A percentile compares a stretch with the other conserved stretches of the same genome.
phyloP scores from a whole-genome alignment of 1,140 invertebrate species.

The Drosophila arawakana region DNA sequence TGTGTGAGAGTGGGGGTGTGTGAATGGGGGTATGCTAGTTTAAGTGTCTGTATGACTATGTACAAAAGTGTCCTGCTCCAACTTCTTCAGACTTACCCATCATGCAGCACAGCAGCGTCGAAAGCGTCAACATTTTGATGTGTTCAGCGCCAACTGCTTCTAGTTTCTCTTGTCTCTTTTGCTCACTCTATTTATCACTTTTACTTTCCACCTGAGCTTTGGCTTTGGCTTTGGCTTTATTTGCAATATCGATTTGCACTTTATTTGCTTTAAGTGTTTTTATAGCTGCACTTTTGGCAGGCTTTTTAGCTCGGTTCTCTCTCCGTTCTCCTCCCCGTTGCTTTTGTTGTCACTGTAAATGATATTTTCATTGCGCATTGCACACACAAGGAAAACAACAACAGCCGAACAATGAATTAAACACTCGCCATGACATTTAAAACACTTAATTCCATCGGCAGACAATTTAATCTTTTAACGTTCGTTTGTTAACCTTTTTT shows the following conservation, averaged over 20 bases:
- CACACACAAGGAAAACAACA: constrained; percentile 14
- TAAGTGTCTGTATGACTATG: constrained; percentile 5
- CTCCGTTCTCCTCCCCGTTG: not conserved
- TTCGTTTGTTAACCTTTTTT: constrained; percentile 78
- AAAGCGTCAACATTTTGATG: constrained; percentile 73
- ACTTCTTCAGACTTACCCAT: constrained; percentile 63
- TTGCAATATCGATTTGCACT: constrained; percentile 61
- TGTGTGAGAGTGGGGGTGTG: not conserved
- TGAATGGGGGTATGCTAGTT: not conserved
- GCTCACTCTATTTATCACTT: constrained; percentile 15
- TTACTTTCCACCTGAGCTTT: constrained; percentile 40
- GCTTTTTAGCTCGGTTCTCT: constrained; percentile 40
- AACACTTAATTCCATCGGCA: constrained; percentile 80
- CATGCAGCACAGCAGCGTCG: constrained; percentile 74
- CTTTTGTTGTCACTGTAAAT: constrained; percentile 53
- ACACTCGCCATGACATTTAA: constrained; percentile 81
- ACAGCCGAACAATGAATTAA: constrained; percentile 61
- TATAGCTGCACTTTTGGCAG: constrained; percentile 35
- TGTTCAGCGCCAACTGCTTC: constrained; percentile 28
- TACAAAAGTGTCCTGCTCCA: constrained; percentile 26
- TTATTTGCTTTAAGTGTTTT: constrained; percentile 55
- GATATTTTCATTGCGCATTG: constrained; percentile 37
- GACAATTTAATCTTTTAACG: constrained; percentile 81
- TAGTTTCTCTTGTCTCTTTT: not conserved
- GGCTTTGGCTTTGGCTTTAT: constrained; percentile 38